Percentiles rank a stretch among this genome's conserved stretches.
Evolutionary conservation across 2,113 vertebrate species (phyloP).

Genomic region (Campylorhamphus procurvoides): DNA sequence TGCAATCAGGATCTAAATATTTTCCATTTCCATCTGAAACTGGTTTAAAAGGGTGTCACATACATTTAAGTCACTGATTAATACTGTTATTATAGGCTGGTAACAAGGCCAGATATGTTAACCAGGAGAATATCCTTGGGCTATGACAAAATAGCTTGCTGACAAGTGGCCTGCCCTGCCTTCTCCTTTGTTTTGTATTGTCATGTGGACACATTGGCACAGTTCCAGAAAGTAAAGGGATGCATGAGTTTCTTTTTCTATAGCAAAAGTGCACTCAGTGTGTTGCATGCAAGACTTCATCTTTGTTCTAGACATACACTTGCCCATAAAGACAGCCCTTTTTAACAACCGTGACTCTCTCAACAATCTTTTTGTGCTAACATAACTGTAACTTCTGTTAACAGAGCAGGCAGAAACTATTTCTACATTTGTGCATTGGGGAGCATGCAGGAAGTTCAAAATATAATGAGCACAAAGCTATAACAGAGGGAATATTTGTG

Average conservation of each 20-base stretch:
- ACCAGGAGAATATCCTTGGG: neutral
- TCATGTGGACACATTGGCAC: neutral
- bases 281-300: neutral
- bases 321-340: neutral
- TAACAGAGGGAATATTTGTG: neutral
- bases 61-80: neutral
- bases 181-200: neutral
- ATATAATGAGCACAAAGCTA: neutral
- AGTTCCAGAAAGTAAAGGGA: neutral
- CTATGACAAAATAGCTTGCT: neutral
- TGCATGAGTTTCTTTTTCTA: neutral
- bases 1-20: neutral
- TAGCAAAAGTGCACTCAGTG: neutral
- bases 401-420: neutral
- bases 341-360: neutral
- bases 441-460: neutral
- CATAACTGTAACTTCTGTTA: neutral
- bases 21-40: neutral
- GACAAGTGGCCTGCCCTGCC: neutral
- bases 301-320: neutral
- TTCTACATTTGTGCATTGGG: neutral
- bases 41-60: neutral
- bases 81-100: neutral
- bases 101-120: neutral
- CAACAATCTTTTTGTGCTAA: neutral